Conservation (phyloP, 2,113 vertebrate species). For the Cricetomys ansorgei region DNA sequence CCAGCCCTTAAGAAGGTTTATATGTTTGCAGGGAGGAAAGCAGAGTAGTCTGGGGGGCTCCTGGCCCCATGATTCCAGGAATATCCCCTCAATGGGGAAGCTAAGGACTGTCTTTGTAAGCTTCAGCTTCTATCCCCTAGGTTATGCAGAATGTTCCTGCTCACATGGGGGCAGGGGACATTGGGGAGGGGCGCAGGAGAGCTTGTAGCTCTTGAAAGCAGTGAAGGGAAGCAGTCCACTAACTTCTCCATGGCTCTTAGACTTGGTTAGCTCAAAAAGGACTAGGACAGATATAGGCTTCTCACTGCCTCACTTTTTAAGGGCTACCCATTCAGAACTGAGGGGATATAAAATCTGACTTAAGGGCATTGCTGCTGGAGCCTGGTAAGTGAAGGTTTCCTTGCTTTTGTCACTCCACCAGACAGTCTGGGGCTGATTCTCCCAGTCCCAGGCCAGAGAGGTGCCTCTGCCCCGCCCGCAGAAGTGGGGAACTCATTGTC, state of each 20-base stretch:
- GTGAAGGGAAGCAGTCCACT: conserved; percentile 5
- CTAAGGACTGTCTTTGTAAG: background rate
- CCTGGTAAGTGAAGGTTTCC: background rate
- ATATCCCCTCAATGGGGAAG: background rate
- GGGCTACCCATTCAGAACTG: background rate
- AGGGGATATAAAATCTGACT: background rate
- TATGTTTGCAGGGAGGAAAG: conserved; percentile 34
- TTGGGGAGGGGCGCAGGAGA: background rate
- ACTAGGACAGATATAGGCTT: conserved; percentile 11
- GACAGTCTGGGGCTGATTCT: background rate
- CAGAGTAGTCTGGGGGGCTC: background rate
- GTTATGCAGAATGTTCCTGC: background rate
- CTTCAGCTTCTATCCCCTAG: background rate
- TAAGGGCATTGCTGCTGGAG: conserved; percentile 8
- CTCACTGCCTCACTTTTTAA: background rate
- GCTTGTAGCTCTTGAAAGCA: conserved; percentile 54
- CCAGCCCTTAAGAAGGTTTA: conserved; percentile 78
- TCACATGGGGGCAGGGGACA: background rate
- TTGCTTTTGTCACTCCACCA: background rate
- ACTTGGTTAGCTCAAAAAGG: conserved; percentile 45
- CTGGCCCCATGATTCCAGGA: background rate
- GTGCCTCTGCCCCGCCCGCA: background rate
- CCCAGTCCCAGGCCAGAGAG: background rate
- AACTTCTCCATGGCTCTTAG: conserved; percentile 16
- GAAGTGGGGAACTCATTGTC: background rate